phyloP scores from a whole-genome alignment of 2,113 vertebrate species.

The Phylloscopus trochiloides region DNA sequence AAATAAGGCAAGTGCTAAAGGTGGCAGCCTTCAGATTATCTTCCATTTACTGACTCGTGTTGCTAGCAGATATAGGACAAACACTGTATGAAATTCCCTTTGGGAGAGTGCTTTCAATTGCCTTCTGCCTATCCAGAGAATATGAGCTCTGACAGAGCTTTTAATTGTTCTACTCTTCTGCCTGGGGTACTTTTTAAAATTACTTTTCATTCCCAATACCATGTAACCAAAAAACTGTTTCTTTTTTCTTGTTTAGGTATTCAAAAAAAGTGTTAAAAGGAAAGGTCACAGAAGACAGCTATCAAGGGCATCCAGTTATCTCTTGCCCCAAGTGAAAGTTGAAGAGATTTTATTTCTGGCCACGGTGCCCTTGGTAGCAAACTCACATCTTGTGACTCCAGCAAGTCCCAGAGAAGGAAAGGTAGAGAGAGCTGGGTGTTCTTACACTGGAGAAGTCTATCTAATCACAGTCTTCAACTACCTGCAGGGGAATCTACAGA shows the following conservation, averaged over 20 bases:
- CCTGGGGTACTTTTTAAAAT: neutral
- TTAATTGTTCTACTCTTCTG: neutral
- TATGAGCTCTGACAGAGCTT: neutral
- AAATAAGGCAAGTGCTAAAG: neutral
- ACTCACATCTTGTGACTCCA: neutral
- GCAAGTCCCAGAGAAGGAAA: neutral
- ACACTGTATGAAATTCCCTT: neutral
- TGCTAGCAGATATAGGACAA: neutral
- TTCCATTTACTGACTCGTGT: neutral
- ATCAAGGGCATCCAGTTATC: neutral
- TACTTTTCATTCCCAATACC: neutral
- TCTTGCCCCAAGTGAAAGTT: neutral
- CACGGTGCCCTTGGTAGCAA: neutral
- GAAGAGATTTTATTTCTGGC: neutral
- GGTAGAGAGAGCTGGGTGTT: neutral
- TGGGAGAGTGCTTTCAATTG: neutral
- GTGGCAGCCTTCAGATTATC: neutral
- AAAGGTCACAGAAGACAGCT: neutral
- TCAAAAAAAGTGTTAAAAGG: neutral
- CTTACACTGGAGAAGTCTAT: neutral
- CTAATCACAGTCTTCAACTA: neutral
- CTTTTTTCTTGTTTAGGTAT: neutral
- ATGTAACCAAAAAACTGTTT: neutral
- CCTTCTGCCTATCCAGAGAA: neutral
- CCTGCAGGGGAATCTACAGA: neutral